Evolutionary conservation across 92 coral and sea anemone genomes (phyloP).

Genomic region (Palythoa grandis): DNA sequence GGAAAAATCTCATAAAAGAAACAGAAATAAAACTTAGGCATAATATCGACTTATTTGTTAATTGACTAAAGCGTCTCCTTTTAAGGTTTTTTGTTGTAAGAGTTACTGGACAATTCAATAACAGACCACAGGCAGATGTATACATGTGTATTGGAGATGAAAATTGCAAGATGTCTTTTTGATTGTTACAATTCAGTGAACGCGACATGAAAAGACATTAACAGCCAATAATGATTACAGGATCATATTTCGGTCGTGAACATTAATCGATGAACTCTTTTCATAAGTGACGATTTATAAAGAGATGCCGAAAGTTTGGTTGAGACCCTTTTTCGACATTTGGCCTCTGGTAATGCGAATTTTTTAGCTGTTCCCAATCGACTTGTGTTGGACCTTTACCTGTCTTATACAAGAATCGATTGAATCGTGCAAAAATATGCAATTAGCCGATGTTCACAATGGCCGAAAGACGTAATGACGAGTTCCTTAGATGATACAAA

Average conservation of each 20-base stretch:
- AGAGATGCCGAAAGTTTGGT: not conserved
- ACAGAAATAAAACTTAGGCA: not conserved
- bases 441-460: not conserved
- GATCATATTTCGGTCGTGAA: not conserved
- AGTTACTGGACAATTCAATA: not conserved
- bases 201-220: not conserved
- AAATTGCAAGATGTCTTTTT: not conserved
- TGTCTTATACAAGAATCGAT: not conserved
- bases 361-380: not conserved
- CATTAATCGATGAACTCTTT: not conserved
- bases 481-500: constrained; percentile 14
- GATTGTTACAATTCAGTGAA: not conserved
- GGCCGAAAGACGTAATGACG: not conserved
- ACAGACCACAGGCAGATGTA: not conserved
- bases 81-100: constrained; percentile 5
- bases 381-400: not conserved
- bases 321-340: not conserved
- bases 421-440: not conserved
- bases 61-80: not conserved
- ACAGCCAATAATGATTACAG: not conserved
- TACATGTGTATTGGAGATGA: not conserved
- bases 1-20: not conserved
- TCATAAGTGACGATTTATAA: not conserved
- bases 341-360: not conserved
- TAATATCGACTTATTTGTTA: not conserved